Conservation (phyloP, 2,888 invertebrate genomes). For the Lycophotia porphyrea region DNA sequence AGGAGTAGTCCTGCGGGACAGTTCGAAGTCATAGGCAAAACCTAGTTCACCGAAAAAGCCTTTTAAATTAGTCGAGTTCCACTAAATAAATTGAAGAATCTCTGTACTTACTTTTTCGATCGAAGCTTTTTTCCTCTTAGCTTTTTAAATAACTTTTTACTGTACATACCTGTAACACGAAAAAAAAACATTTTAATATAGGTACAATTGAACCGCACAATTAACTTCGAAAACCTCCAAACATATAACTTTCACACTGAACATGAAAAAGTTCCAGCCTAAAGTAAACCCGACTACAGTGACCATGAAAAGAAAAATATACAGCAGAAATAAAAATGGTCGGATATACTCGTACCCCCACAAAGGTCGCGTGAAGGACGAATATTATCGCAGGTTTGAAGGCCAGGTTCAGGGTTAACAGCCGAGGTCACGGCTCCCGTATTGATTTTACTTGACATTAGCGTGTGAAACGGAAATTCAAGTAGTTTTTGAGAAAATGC, state of each 20-base stretch:
- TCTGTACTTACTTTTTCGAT: constrained; percentile 9
- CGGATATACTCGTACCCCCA: constrained; percentile 30
- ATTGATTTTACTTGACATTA: constrained; percentile 57
- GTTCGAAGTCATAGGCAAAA: background rate
- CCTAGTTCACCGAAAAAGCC: background rate
- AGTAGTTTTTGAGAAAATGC: constrained; percentile 24
- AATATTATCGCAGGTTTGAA: constrained; percentile 41
- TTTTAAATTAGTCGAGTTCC: background rate
- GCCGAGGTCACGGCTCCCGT: constrained; percentile 48
- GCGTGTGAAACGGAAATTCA: constrained; percentile 40
- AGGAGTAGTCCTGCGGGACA: background rate
- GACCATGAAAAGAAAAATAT: constrained; percentile 18
- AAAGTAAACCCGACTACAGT: background rate
- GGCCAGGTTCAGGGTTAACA: constrained; percentile 66
- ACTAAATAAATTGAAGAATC: background rate
- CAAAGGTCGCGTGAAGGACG: constrained; percentile 66
- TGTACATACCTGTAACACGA: constrained; percentile 67
- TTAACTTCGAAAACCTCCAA: background rate
- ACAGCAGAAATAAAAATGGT: constrained; percentile 38
- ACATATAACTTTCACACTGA: background rate
- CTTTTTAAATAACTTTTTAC: no score
- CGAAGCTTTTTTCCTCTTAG: no score
- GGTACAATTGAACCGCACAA: no score
- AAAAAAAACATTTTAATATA: constrained; percentile 23
- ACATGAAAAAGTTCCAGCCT: background rate